A percentile compares a stretch with the other conserved stretches of the same genome.
phyloP scores from a whole-genome alignment of 2,888 invertebrate species.

The Drosophila putrida region DNA sequence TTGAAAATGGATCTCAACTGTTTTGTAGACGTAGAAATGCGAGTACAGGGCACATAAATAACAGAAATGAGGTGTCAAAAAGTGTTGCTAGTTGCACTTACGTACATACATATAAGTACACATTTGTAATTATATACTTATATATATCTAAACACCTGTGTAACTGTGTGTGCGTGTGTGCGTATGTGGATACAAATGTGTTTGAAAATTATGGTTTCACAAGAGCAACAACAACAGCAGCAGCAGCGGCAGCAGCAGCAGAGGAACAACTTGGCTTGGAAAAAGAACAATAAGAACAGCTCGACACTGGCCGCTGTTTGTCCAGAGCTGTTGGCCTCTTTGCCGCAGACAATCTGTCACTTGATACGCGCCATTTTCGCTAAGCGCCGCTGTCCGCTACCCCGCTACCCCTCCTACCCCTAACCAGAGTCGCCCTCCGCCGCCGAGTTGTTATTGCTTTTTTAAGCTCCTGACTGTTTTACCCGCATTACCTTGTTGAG shows the following conservation, averaged over 20 bases:
- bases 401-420: not conserved
- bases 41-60: slow-evolving; percentile 6
- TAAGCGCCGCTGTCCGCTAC: slow-evolving; percentile 46
- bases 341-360: slow-evolving; percentile 78
- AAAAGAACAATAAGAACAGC: slow-evolving; percentile 3
- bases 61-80: slow-evolving; percentile 33
- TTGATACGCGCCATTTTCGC: slow-evolving; percentile 67
- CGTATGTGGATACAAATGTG: slow-evolving; percentile 16
- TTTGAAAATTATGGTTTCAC: slow-evolving; percentile 74
- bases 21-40: slow-evolving; percentile 4
- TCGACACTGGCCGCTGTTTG: slow-evolving; percentile 4
- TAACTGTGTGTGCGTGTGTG: not conserved
- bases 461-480: slow-evolving; percentile 45
- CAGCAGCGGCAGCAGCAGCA: slow-evolving; percentile 17
- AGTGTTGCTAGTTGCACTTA: slow-evolving; percentile 23
- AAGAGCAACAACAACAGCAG: slow-evolving; percentile 46
- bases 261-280: slow-evolving; percentile 15
- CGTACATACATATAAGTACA: not conserved
- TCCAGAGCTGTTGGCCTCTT: slow-evolving; percentile 61
- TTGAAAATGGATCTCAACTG: not conserved
- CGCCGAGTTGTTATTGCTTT: slow-evolving; percentile 18
- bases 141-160: not conserved
- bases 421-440: slow-evolving; percentile 5
- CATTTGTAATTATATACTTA: not conserved
- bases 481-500: slow-evolving; percentile 63